Evolutionary conservation across 1,140 invertebrate species (phyloP).

Genomic region (Ceratina japonica): DNA sequence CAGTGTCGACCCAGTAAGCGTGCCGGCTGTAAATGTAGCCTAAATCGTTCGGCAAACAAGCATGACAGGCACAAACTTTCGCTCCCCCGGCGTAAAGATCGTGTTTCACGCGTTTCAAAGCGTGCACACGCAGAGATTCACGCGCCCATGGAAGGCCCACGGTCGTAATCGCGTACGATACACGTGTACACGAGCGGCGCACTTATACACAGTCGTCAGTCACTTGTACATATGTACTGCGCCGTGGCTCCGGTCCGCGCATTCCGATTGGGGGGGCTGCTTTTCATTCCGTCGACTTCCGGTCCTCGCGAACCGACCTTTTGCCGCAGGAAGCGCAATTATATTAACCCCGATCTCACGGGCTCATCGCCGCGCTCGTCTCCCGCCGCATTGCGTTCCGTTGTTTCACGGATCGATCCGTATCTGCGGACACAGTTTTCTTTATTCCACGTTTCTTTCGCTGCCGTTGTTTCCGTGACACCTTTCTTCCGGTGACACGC

Average conservation of each 20-base stretch:
- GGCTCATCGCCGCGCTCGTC: conserved; percentile 35
- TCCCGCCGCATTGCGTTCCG: conserved; percentile 30
- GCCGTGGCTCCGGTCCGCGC: conserved; percentile 35
- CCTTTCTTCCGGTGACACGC: conserved; percentile 31
- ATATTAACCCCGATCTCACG: conserved; percentile 59
- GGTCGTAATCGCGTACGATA: too few species aligned
- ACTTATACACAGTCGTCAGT: too few species aligned
- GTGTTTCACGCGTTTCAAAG: conserved; percentile 17
- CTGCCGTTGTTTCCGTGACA: conserved; percentile 24
- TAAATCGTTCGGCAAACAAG: conserved; percentile 29
- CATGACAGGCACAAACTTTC: conserved; percentile 20
- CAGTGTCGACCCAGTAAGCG: not conserved
- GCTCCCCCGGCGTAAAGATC: not conserved
- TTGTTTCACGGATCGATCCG: conserved; percentile 11
- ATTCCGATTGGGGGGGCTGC: conserved; percentile 54
- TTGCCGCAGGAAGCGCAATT: conserved; percentile 52
- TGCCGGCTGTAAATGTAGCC: not conserved
- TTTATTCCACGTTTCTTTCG: conserved; percentile 1
- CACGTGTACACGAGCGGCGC: too few species aligned
- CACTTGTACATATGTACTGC: too few species aligned
- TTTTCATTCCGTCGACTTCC: conserved; percentile 58
- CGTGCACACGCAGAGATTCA: not conserved
- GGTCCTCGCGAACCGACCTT: conserved; percentile 50
- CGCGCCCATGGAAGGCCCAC: not conserved
- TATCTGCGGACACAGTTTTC: conserved; percentile 22